These are phyloP conservation scores for Stichodactyla helianthus DNA, from an alignment of 64 coral and sea anemone genomes.

Conservation along the genomic window DNA sequence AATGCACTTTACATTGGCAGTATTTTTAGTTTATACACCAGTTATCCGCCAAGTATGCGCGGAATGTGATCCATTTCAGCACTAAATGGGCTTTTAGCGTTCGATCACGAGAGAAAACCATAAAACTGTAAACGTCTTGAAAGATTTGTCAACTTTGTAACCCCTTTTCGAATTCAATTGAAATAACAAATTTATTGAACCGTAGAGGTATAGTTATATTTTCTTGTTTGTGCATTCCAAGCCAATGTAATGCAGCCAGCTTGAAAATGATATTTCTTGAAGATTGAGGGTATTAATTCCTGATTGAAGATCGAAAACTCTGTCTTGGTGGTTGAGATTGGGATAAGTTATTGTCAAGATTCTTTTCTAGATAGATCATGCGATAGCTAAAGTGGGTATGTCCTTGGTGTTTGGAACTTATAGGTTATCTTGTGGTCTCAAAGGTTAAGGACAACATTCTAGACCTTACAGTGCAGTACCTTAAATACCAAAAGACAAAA, in stretches of 20 bases:
- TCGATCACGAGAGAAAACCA: not conserved
- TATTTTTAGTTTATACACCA: not conserved
- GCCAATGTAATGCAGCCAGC: slow-evolving; percentile 3
- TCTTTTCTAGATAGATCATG: not conserved
- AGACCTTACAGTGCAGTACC: not conserved
- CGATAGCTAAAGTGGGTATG: not conserved
- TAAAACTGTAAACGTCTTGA: not conserved
- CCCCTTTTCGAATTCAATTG: not conserved
- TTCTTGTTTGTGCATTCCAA: not conserved
- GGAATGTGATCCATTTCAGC: slow-evolving; percentile 29
- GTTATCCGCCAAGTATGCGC: slow-evolving; percentile 5
- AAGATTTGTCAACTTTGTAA: not conserved
- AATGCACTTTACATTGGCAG: not conserved
- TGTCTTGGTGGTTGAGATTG: not conserved
- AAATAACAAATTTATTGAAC: slow-evolving; percentile 1
- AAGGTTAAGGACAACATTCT: slow-evolving; percentile 2
- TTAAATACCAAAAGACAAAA: not conserved
- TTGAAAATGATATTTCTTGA: not conserved
- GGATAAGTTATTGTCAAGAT: not conserved
- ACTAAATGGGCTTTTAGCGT: not conserved
- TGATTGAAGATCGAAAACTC: not conserved
- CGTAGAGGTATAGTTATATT: not conserved
- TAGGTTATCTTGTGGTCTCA: not conserved
- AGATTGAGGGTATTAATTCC: not conserved
- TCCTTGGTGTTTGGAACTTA: not conserved